Evolutionary conservation across 2,797 vertebrate species (phyloP).

Genomic region (Kryptolebias ocellatus): DNA sequence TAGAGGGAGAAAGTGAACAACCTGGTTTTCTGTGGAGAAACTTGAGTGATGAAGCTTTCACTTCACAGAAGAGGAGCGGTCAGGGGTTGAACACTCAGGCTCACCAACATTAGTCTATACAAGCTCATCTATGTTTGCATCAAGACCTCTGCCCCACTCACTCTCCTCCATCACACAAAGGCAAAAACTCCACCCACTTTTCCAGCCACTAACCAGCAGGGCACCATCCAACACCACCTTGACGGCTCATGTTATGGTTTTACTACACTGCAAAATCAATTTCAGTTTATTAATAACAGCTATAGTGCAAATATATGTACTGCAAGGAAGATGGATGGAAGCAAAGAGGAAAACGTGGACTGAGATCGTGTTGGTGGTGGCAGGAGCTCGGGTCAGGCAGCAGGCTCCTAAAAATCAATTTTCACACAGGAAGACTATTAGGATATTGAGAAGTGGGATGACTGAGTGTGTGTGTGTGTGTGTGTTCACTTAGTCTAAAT

Average conservation of each 20-base stretch:
- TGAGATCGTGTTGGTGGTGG: conserved; percentile 53
- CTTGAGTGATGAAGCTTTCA: conserved; percentile 63
- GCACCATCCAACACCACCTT: conserved; percentile 21
- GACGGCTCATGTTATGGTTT: conserved; percentile 79
- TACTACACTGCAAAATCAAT: conserved; percentile 86
- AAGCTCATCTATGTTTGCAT: conserved; percentile 69
- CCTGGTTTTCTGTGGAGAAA: conserved; percentile 5
- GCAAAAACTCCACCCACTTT: conserved; percentile 28
- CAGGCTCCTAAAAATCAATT: conserved; percentile 91
- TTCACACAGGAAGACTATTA: conserved; percentile 95
- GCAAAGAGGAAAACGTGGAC: conserved; percentile 52
- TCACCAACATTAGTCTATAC: conserved; percentile 67
- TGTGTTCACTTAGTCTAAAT: conserved; percentile 48
- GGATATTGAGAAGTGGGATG: conserved; percentile 86
- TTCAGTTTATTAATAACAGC: conserved; percentile 87
- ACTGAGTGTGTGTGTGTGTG: conserved; percentile 66
- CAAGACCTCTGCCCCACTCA: conserved; percentile 55
- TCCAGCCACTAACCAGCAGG: conserved; percentile 12
- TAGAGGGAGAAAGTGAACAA: conserved; percentile 10
- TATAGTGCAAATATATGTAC: conserved; percentile 87
- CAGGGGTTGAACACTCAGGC: conserved; percentile 59
- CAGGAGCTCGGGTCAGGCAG: conserved; percentile 49
- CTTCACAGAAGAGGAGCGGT: conserved; percentile 51
- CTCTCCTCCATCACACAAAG: conserved; percentile 52
- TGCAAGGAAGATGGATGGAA: conserved; percentile 59